Base-by-base conservation (phyloP, 2,888 invertebrate species). In the Tiliacea aurago region DNA sequence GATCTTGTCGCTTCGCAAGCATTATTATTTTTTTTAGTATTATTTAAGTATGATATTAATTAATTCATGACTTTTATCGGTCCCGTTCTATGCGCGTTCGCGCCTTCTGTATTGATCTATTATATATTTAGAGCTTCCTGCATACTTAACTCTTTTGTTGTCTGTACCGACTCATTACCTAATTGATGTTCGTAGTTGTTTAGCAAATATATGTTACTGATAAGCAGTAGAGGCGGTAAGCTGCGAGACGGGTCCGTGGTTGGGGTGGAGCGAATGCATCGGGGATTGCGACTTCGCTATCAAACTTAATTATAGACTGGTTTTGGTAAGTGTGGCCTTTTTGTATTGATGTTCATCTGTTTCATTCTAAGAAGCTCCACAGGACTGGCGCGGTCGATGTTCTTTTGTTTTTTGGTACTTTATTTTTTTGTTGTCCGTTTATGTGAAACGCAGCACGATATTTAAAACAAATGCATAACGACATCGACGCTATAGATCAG, bases 211-310 rank as follows among this genome's bases (percentile, higher is more conserved):
- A 76, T 71, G 69, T 76, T 85, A 68, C 81, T 73, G 67, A 64
- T 71, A 81, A 90, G 91, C 75, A 86, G 87, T 80, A 65, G 86
- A 91, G 81, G 89, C 90, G 77, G 87, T 86, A 73, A 92, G 92
- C 84, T 96, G 96, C 87, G 91, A 90, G 87, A 89, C 90, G 73
- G 93, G 94, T 18, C 90, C 92, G 11, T 96, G 96, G 96, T 87
- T 94, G 68, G 96, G 96, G 13, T 96, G 96, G 96, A 91, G 92
- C 83, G 91, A 93, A 49, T 96, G 96, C 84, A 89, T 93, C 80
- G 96, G 96, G 0, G 91, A 94, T 79, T 96, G 95, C 80, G 91
- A 92, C 72, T 91, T 89, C 83, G 95, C 93, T 49, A 86, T 95
- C 80, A 95, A 95, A 87, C 93, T 95, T 74, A 96, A 95, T 89